Evolutionary conservation across 2,113 vertebrate genomes (phyloP), one percentile per base, ranked within the genome.

Genomic region (Alethe castanea): DNA sequence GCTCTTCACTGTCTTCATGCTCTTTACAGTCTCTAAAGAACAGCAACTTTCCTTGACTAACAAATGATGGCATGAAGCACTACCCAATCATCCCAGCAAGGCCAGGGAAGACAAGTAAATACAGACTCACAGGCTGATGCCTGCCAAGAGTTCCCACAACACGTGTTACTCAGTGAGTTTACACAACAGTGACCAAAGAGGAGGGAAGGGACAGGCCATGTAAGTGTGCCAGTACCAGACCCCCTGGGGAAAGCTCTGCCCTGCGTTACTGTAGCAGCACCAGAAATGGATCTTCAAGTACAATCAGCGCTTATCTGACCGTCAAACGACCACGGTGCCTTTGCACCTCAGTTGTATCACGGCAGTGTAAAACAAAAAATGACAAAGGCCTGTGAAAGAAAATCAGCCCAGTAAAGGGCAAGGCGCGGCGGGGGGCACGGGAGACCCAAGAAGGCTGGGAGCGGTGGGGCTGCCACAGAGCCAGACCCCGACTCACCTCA

Each of bases 361-460:
- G 8, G 61, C 26, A 31, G 74, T 0, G 2, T 67, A 14, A 60
- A 93, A 62, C 67, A 72, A 65, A 82, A 79, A 81, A 85, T 24
- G 84, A 92, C 95, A 94, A 96, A 95, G 83, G 91, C 56, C 81
- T 38, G 8, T 5, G 42, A 67, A 69, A 73, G 44, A 73, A 82
- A 92, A 64, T 72, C 80, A 71, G 3, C 14, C 33, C 33, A 11
- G 65, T 6, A 40, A 38, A 62, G 70, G 48, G 17, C 48, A 60
- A 65, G 48, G 56, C 31, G 48, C 28, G 24, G 64, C 6, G 3
- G 29, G 53, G 90, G 54, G 73, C 61, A 89, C 18, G 3, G 19
- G 24, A 3, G 19, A 42, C 69, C 76, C 92, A 22, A 36, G 60
- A 47, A 33, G 60, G 86, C 74, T 1, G 44, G 9, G 59, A 13